Conservation (phyloP, 2,113 vertebrate genomes). For the Apaloderma vittatum region DNA sequence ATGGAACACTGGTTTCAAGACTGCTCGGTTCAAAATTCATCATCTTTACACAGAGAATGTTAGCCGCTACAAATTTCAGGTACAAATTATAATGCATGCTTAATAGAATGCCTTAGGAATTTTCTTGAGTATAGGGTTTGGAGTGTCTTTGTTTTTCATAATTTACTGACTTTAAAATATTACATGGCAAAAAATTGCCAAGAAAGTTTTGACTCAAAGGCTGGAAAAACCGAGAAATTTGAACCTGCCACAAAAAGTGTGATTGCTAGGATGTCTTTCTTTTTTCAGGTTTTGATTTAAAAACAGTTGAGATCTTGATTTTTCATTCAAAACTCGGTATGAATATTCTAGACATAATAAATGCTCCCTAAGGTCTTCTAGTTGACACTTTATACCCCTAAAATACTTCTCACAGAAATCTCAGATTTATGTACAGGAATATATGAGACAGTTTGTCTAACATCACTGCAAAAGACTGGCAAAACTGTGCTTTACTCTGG, state of each 20-base stretch:
- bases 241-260: neutral
- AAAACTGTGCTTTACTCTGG: neutral
- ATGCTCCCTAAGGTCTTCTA: neutral
- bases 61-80: neutral
- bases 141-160: neutral
- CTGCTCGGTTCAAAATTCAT: neutral
- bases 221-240: neutral
- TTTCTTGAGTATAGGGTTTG: neutral
- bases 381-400: neutral
- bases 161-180: neutral
- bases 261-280: neutral
- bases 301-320: neutral
- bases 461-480: rapidly evolving
- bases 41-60: neutral
- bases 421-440: neutral
- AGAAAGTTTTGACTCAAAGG: neutral
- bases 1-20: constrained; percentile 1
- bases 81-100: neutral
- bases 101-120: neutral
- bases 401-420: neutral
- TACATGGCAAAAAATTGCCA: neutral
- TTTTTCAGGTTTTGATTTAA: neutral
- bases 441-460: neutral
- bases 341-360: neutral
- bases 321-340: neutral